Evolutionary conservation across 1,140 invertebrate genomes (phyloP), one percentile per base, ranked within the genome.

Genomic region (Drosophila nannoptera): DNA sequence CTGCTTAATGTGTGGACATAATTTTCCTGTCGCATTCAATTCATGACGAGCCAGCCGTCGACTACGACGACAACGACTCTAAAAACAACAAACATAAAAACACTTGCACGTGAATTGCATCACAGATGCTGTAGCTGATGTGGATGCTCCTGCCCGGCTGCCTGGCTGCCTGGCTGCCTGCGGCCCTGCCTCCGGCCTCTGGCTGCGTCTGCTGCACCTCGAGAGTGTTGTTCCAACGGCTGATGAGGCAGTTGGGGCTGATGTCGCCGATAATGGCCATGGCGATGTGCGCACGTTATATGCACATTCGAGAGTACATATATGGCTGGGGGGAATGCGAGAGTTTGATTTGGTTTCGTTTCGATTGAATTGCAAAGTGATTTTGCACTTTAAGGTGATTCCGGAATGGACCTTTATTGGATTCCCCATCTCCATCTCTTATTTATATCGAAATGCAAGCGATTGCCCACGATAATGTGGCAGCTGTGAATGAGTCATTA

Each of bases 21-120:
- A 84, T 84, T 84, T 86, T 84, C 65, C 80, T 84, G 80, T 84
- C 80, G 81, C 81, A 80, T 84, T 84, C 80, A 84, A 84, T 84
- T 70, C 68, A 71, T 61, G 63, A 32, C 56, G 49, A 60, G 45
- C 61, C 29, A 73, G 66, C 60, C 63, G 56, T 72, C 48, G 56
- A 49, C 16, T 46, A 43, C 9, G 66, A 55, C 63, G 56, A 75
- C 48, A 53, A 49, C 16, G 55, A 43, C 9, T 67, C 64, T 67
- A 69, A 60, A 72, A 76, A 77, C 73, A 81, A 65, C 43, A 69
- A 73, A 76, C 50, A 68, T 61, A 70, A 66, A 78, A 83, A 84
- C 83, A 76, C 73, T 63, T 83, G 80, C 80, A 84, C 80, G 80
- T 84, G 80, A 70, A 84, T 74, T 86, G 80, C 80, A 84, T 84